A percentile compares a stretch with the other conserved stretches of the same genome.
Conservation (phyloP, 2,888 invertebrate genomes). For the Latheticus oryzae region DNA sequence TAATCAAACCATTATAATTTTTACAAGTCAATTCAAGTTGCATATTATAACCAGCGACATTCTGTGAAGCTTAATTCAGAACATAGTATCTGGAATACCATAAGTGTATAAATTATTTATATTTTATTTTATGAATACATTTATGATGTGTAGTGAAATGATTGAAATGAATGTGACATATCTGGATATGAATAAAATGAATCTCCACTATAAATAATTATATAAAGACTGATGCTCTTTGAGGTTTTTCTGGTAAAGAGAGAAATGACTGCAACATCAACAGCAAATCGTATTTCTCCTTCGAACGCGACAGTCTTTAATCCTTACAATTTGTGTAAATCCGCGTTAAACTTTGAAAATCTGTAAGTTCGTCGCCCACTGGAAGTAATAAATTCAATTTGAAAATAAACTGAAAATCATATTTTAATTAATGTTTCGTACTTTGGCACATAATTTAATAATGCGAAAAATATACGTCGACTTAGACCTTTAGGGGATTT, state of each 20-base stretch:
- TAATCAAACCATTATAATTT: no score
- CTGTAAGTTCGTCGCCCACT: constrained; percentile 26
- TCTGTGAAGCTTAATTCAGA: no score
- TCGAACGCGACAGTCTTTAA: constrained; percentile 29
- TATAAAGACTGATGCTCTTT: no score
- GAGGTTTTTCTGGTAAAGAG: constrained; percentile 11
- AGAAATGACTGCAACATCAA: constrained; percentile 23
- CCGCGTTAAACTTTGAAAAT: constrained; percentile 35
- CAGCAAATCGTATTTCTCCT: constrained; percentile 29
- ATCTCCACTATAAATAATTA: no score
- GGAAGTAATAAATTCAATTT: constrained; percentile 36
- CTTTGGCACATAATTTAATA: constrained; percentile 32
- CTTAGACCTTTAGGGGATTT: constrained; percentile 27
- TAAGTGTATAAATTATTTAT: no score
- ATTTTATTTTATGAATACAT: no score
- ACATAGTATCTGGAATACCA: no score
- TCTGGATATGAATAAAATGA: no score
- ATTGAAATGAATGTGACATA: no score
- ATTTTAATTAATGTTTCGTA: constrained; percentile 34
- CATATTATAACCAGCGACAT: no score
- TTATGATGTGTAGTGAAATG: no score
- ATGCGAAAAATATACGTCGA: constrained; percentile 26
- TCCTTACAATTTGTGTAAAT: constrained; percentile 37
- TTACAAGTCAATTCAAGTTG: no score
- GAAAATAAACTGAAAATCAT: constrained; percentile 29